Base-by-base conservation (phyloP, 2,888 invertebrate species). In the Clanis bilineata region DNA sequence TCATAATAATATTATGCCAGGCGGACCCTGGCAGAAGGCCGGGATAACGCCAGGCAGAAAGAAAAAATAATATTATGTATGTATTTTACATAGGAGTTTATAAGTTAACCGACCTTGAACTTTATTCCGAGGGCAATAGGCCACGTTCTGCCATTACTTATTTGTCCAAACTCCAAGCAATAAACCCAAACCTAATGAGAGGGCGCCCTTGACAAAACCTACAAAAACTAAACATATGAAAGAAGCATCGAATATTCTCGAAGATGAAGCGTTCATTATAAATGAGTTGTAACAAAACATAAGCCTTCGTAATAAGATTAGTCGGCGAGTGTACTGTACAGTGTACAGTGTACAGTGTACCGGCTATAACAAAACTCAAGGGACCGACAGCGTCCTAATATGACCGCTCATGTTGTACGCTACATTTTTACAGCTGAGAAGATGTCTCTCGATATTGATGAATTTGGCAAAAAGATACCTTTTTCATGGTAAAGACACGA, bases 271-370 rank as follows among this genome's bases (percentile, higher is more conserved):
- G 47, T 47, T 47, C 51, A 51, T 51, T 51, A 51, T 51, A 51
- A 51, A 51, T 51, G 51, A 51, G 51, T 12, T 36, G 36, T 36
- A 36, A 51, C 28, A 10, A 22, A 51, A 51, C 32, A 51, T 51
- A 51, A 51, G 51, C 51, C 32, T 4, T 4, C 18, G 51, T 51
- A 51, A 51, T 51, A 51, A 32, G 28, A 51, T 51, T 51, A 51
- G 18, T 7, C 18, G 15, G n/a, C 1, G 18, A 41, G 36, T 36
- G 18, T 41, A 41, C 18, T n/a, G n/a, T n/a, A n/a, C n/a, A n/a
- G n/a, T n/a, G n/a, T n/a, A n/a, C n/a, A n/a, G n/a, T n/a, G n/a
- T n/a, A n/a, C n/a, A n/a, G n/a, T n/a, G n/a, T n/a, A 41, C 41
- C 18, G 41, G 6, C 41, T 18, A 18, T 41, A 41, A 41, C 18